Base-by-base conservation (phyloP, 2,113 vertebrate genomes). In the Heterocephalus glaber region DNA sequence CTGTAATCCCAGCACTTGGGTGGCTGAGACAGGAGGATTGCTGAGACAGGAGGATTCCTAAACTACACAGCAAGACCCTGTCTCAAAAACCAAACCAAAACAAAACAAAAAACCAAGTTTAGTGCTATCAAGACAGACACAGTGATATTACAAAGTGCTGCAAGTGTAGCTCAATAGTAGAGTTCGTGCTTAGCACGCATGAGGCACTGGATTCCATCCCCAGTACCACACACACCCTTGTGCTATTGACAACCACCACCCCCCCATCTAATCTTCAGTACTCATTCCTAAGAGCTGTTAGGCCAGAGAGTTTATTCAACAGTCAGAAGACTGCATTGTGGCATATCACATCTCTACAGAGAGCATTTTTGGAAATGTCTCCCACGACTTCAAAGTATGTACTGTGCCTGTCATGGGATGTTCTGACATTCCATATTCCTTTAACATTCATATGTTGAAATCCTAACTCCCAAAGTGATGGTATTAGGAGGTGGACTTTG, bases 291-390 rank as follows among this genome's bases (percentile, higher is more conserved):
- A 95, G 52, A 44, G 68, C 33, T 85, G 58, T 41, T 90, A 77
- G 17, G 58, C 52, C 65, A 89, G 77, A 90, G 2, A 72, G 47
- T n/a, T 68, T 56, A 89, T 11, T 84, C n/a, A 91, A 74, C 10
- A 95, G 65, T 13, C 44, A 95, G 41, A 74, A 95, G 41, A 74
- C 33, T 44, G 76, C n/a, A 70, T 2, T 47, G 38, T 30, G 38
- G 41, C 74, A 56, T 56, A 49, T 61, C 87, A 56, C 44, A 72
- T 30, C 49, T 68, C 61, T 7, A 19, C 41, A 92, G n/a, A 90
- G 70, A 95, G 76, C 13, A 16, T 35, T 96, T 90, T 87, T 95
- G 20, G 38, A 94, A 81, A 68, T 92, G 52, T 76, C 68, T 80
- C 54, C 22, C 44, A 68, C 47, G 80, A 87, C 77, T 44, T 65